Percentiles rank a stretch among this genome's conserved stretches.
phyloP scores from a whole-genome alignment of 2,797 vertebrate species.

The Coregonus ussuriensis region DNA sequence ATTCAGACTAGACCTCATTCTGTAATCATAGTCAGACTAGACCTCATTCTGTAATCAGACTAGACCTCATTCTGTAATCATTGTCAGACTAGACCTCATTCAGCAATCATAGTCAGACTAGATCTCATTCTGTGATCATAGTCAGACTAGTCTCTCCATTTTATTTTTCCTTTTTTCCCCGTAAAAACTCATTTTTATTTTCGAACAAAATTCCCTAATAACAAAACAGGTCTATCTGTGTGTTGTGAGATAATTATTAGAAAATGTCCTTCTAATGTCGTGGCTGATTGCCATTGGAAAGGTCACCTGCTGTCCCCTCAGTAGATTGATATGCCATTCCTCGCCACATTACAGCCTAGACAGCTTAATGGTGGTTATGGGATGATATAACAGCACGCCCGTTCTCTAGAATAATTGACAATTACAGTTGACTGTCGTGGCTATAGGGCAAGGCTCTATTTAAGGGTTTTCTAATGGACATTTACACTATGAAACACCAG shows the following conservation, averaged over 20 bases:
- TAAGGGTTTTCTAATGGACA: constrained; percentile 28
- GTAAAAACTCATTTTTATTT: background rate
- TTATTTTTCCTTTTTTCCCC: background rate
- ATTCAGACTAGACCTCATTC: no score
- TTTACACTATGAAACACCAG: constrained; percentile 18
- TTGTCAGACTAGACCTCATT: no score
- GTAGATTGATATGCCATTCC: constrained; percentile 21
- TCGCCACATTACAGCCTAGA: constrained; percentile 51
- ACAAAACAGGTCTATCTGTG: constrained; percentile 28
- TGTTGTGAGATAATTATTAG: constrained; percentile 38
- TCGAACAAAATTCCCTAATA: constrained; percentile 15
- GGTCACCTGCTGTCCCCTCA: constrained; percentile 57
- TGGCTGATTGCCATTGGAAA: constrained; percentile 66
- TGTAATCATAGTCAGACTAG: no score
- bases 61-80: no score
- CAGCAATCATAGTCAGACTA: no score
- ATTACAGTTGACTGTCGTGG: constrained; percentile 54
- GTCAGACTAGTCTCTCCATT: background rate
- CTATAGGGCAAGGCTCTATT: constrained; percentile 54
- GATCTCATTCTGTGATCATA: no score
- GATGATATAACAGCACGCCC: constrained; percentile 42
- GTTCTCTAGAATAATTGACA: constrained; percentile 67
- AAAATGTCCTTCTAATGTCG: constrained; percentile 17
- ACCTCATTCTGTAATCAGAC: no score
- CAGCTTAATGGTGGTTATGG: constrained; percentile 58